Conservation (phyloP, 92 coral and sea anemone genomes). For the Plumapathes pennacea region DNA sequence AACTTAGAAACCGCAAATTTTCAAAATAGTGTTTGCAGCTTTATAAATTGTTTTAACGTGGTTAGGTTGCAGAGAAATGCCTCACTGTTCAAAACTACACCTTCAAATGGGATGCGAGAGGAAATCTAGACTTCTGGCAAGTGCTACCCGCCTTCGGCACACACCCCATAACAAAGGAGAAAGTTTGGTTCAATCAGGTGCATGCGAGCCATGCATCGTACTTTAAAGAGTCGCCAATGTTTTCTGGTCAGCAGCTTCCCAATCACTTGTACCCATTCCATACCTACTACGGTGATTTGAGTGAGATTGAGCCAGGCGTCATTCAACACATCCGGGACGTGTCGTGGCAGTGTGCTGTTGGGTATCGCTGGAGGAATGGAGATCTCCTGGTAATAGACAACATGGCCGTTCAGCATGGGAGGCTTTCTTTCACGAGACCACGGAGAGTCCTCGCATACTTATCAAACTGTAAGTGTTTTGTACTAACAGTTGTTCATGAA, state of each 20-base stretch:
- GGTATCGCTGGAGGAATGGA: constrained; percentile 45
- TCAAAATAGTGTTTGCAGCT: too few relatives aligned
- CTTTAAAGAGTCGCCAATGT: constrained; percentile 33
- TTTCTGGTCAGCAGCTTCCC: constrained; percentile 4
- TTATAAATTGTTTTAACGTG: too few relatives aligned
- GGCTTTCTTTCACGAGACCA: constrained; percentile 33
- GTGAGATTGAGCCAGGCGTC: constrained; percentile 44
- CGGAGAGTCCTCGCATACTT: constrained; percentile 31
- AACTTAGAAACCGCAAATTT: too few relatives aligned
- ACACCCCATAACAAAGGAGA: constrained; percentile 49
- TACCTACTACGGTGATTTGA: constrained; percentile 53
- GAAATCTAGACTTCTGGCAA: constrained; percentile 4
- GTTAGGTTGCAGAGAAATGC: background rate
- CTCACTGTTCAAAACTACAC: constrained; percentile 1
- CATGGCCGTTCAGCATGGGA: constrained; percentile 29
- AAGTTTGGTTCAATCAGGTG: constrained; percentile 50
- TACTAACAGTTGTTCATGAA: too few relatives aligned
- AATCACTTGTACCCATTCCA: constrained; percentile 34
- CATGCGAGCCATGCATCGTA: constrained; percentile 30
- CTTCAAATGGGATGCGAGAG: constrained; percentile 2
- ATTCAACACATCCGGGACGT: constrained; percentile 46
- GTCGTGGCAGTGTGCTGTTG: constrained; percentile 53
- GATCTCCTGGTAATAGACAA: constrained; percentile 51
- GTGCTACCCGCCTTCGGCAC: constrained; percentile 8
- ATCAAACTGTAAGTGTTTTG: too few relatives aligned